Conservation (phyloP, 2,888 invertebrate species). For the Drosophila koepferae region DNA sequence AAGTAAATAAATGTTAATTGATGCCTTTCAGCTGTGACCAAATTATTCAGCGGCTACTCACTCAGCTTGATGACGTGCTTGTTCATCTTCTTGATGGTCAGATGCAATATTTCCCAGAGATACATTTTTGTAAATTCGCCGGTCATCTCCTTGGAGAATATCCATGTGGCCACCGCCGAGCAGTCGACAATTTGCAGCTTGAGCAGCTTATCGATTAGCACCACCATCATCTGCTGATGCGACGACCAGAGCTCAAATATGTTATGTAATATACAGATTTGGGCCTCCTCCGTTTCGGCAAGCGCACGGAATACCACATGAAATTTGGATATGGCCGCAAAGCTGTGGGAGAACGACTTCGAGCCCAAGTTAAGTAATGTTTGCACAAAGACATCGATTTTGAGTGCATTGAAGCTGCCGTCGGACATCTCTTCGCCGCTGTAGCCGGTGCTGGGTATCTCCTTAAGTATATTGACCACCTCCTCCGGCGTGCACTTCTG, state of each 20-base stretch:
- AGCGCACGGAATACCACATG: slow-evolving; percentile 95
- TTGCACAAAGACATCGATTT: slow-evolving; percentile 99
- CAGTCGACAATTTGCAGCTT: slow-evolving; percentile 99
- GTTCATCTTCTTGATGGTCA: slow-evolving; percentile 98
- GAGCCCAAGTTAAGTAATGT: slow-evolving; percentile 96
- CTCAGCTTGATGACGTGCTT: slow-evolving; percentile 95
- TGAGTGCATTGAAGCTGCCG: slow-evolving; percentile 94
- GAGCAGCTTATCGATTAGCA: slow-evolving; percentile 97
- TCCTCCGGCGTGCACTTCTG: slow-evolving; percentile 96
- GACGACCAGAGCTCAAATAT: slow-evolving; percentile 98
- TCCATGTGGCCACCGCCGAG: slow-evolving; percentile 98
- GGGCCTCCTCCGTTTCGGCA: slow-evolving; percentile 97
- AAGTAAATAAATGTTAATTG: not conserved
- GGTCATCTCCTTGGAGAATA: slow-evolving; percentile 97
- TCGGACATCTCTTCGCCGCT: slow-evolving; percentile 87
- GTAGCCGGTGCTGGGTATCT: slow-evolving; percentile 92
- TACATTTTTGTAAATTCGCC: slow-evolving; percentile 96
- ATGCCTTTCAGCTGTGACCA: no score
- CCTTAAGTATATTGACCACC: slow-evolving; percentile 93
- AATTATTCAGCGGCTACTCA: slow-evolving; percentile 65
- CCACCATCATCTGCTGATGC: slow-evolving; percentile 98
- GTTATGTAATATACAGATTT: slow-evolving; percentile 96
- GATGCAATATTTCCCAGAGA: slow-evolving; percentile 98
- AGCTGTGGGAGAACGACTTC: slow-evolving; percentile 99
- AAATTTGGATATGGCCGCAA: slow-evolving; percentile 99